Conservation (phyloP, 2,113 vertebrate species). For the Brachyhypopomus gauderio region DNA sequence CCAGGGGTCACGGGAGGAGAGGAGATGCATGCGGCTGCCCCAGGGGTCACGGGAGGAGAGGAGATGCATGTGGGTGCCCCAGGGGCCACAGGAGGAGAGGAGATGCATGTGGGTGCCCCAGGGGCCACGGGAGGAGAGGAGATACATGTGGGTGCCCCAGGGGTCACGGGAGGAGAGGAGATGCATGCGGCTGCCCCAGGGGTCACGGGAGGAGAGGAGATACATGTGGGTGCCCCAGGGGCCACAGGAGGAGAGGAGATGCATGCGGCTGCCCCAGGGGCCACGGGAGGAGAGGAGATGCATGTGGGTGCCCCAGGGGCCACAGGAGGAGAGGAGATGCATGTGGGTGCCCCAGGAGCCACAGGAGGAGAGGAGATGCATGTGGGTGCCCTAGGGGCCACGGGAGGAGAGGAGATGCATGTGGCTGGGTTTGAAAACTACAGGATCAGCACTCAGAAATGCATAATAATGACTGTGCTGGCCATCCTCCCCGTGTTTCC, state of each 20-base stretch:
- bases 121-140: slow-evolving; percentile 51
- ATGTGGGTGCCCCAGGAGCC: too few relatives aligned
- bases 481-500: slow-evolving; percentile 55
- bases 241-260: too few relatives aligned
- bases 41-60: slow-evolving; percentile 51
- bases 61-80: slow-evolving; percentile 8
- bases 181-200: too few relatives aligned
- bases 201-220: too few relatives aligned
- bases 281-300: too few relatives aligned
- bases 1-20: slow-evolving; percentile 8
- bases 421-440: slow-evolving; percentile 59
- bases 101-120: slow-evolving; percentile 8
- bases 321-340: too few relatives aligned
- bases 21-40: slow-evolving; percentile 14
- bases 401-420: too few relatives aligned
- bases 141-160: slow-evolving; percentile 11
- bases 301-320: too few relatives aligned
- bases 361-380: too few relatives aligned
- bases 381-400: too few relatives aligned
- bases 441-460: slow-evolving; percentile 63
- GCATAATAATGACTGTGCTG: slow-evolving; percentile 68
- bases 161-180: slow-evolving; percentile 53
- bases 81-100: slow-evolving; percentile 51
- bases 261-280: too few relatives aligned
- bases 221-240: too few relatives aligned